These are phyloP conservation scores for Desmodus rotundus DNA, from an alignment of 2,113 vertebrate species.

Conservation along the genomic window DNA sequence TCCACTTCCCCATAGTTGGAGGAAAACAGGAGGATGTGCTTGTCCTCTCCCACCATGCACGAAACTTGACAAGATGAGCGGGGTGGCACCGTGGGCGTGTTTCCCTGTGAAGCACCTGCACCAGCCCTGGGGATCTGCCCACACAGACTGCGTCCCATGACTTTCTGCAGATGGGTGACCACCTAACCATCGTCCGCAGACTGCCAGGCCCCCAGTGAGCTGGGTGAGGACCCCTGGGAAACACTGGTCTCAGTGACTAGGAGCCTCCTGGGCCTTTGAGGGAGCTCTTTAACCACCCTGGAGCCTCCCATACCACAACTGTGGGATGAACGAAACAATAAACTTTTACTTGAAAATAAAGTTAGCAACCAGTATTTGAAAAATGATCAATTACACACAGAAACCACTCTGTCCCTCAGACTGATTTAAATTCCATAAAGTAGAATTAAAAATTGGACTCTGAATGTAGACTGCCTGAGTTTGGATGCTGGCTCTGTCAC, in stretches of 20 bases:
- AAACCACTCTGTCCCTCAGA: not conserved
- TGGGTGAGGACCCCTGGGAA: slow-evolving; percentile 26
- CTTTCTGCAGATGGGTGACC: not conserved
- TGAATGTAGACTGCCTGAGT: not conserved
- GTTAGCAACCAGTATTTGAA: not conserved
- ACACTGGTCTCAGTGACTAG: not conserved
- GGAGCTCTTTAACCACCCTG: not conserved
- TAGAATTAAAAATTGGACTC: not conserved
- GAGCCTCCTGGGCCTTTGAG: not conserved
- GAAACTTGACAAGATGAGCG: slow-evolving; percentile 36
- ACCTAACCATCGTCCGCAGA: not conserved
- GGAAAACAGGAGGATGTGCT: slow-evolving; percentile 77
- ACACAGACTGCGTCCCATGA: not conserved
- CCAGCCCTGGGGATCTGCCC: slow-evolving; percentile 35
- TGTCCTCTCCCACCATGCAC: slow-evolving; percentile 79
- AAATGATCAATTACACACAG: not conserved
- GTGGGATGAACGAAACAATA: not conserved
- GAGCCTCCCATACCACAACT: not conserved
- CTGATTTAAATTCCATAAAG: not conserved
- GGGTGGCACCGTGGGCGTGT: not conserved
- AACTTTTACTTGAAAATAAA: not conserved
- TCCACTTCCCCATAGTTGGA: slow-evolving; percentile 81
- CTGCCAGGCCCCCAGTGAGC: not conserved
- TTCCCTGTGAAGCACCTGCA: slow-evolving; percentile 36
- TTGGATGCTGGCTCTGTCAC: not conserved